Evolutionary conservation across 2,888 invertebrate genomes (phyloP).

Genomic region (Itoplectis maculator): DNA sequence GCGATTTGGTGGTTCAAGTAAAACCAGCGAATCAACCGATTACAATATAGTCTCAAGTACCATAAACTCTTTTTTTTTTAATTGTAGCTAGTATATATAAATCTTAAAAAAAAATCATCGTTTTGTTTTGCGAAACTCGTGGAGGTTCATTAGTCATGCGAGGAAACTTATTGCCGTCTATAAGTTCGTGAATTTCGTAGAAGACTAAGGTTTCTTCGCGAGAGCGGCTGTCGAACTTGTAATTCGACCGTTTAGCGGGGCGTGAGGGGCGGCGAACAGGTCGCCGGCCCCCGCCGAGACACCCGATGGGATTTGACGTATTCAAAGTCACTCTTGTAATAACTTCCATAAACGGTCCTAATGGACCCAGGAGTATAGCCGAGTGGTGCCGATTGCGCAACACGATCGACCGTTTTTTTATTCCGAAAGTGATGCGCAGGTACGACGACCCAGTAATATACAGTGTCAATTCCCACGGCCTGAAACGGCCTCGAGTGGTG

Average conservation of each 20-base stretch:
- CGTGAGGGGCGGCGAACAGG: constrained; percentile 62
- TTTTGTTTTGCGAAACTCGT: not conserved
- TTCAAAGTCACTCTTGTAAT: constrained; percentile 82
- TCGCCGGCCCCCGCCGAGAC: constrained; percentile 78
- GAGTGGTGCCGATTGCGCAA: constrained; percentile 68
- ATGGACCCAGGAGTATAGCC: constrained; percentile 68
- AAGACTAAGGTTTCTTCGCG: constrained; percentile 49
- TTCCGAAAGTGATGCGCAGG: constrained; percentile 49
- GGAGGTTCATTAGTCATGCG: not conserved
- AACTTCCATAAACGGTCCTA: constrained; percentile 76
- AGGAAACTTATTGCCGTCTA: constrained; percentile 11
- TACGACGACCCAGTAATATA: constrained; percentile 54
- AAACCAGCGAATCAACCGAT: too few species aligned
- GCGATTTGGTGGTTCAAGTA: too few species aligned
- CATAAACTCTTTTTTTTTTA: too few species aligned
- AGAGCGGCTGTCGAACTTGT: constrained; percentile 72
- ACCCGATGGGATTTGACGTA: constrained; percentile 78
- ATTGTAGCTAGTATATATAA: not conserved
- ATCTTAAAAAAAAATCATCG: not conserved
- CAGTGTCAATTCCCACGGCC: constrained; percentile 58
- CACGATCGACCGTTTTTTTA: constrained; percentile 44
- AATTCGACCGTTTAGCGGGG: constrained; percentile 76
- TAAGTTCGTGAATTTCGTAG: not conserved
- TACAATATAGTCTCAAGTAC: too few species aligned
- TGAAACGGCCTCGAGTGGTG: constrained; percentile 11